Evolutionary conservation across 2,888 invertebrate genomes (phyloP).

Genomic region (Anthrax anthrax): DNA sequence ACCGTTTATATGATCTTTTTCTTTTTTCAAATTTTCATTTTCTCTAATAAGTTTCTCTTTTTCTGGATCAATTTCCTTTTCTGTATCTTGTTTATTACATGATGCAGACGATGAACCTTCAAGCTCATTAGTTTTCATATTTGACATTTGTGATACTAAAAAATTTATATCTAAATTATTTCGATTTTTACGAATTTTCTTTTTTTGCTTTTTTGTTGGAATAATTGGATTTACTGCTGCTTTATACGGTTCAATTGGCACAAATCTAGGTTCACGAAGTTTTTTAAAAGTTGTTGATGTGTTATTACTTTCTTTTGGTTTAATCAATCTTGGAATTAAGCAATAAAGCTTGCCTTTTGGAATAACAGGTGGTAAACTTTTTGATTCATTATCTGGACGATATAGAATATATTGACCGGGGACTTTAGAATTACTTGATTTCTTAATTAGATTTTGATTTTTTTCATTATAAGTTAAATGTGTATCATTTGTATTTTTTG

Average conservation of each 20-base stretch:
- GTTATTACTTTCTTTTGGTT: slow-evolving; percentile 13
- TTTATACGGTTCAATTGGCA: slow-evolving; percentile 80
- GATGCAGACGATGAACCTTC: slow-evolving; percentile 14
- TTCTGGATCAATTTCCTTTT: slow-evolving; percentile 12
- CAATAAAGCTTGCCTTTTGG: slow-evolving; percentile 44
- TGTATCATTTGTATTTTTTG: not conserved
- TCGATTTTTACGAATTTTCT: slow-evolving; percentile 20
- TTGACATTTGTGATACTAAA: slow-evolving; percentile 55
- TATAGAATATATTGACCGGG: slow-evolving; percentile 32
- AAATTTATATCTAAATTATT: slow-evolving; percentile 52
- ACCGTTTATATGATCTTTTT: slow-evolving; percentile 58
- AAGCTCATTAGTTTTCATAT: slow-evolving; percentile 48
- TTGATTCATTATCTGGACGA: slow-evolving; percentile 23
- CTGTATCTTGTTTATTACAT: slow-evolving; percentile 27
- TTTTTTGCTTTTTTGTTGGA: slow-evolving; percentile 32
- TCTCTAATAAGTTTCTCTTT: slow-evolving; percentile 35
- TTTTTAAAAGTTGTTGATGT: slow-evolving; percentile 24
- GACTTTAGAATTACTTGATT: not conserved
- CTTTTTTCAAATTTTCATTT: slow-evolving; percentile 47
- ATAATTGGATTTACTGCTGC: slow-evolving; percentile 69
- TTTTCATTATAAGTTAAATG: too few relatives aligned
- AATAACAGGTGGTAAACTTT: slow-evolving; percentile 32
- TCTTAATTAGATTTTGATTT: too few relatives aligned
- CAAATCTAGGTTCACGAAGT: slow-evolving; percentile 58
- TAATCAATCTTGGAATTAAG: slow-evolving; percentile 47